Percentiles rank a stretch among this genome's conserved stretches.
phyloP scores from a whole-genome alignment of 2,113 vertebrate genomes.

The Paedocypris sp. region DNA sequence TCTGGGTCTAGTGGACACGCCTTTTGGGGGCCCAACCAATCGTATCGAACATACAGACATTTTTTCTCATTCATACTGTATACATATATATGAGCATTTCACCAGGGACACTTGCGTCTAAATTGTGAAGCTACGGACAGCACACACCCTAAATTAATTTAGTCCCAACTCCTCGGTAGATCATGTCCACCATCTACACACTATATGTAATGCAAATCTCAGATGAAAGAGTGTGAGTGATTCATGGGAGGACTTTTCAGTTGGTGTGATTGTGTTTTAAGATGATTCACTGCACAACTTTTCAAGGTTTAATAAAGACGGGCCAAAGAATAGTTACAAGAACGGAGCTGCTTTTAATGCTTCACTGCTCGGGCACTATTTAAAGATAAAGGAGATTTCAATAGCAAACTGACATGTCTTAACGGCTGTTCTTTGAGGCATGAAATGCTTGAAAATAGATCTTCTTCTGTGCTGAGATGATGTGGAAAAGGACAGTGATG shows the following conservation, averaged over 20 bases:
- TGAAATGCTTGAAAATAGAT: slow-evolving; percentile 13
- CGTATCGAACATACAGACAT: too few relatives aligned
- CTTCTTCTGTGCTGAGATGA: slow-evolving; percentile 1
- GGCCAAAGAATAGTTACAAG: not conserved
- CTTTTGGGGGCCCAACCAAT: too few relatives aligned
- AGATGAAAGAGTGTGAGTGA: not conserved
- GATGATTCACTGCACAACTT: not conserved
- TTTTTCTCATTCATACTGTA: too few relatives aligned
- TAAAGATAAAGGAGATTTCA: slow-evolving; percentile 19
- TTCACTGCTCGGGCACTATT: slow-evolving; percentile 10
- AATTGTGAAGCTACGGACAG: too few relatives aligned
- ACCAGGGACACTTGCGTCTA: too few relatives aligned
- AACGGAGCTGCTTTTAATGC: slow-evolving; percentile 3
- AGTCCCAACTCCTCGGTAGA: not conserved
- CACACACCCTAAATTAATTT: too few relatives aligned
- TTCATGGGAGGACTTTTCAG: not conserved
- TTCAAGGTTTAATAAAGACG: slow-evolving; percentile 13
- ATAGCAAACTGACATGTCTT: slow-evolving; percentile 18
- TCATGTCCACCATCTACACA: not conserved
- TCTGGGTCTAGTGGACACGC: too few relatives aligned
- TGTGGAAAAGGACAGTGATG: slow-evolving; percentile 8
- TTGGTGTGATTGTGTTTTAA: not conserved
- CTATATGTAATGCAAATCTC: slow-evolving; percentile 2
- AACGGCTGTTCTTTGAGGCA: slow-evolving; percentile 12
- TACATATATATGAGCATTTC: too few relatives aligned